Conservation (phyloP, 2,797 vertebrate species). For the Pachyuromys duprasi region DNA sequence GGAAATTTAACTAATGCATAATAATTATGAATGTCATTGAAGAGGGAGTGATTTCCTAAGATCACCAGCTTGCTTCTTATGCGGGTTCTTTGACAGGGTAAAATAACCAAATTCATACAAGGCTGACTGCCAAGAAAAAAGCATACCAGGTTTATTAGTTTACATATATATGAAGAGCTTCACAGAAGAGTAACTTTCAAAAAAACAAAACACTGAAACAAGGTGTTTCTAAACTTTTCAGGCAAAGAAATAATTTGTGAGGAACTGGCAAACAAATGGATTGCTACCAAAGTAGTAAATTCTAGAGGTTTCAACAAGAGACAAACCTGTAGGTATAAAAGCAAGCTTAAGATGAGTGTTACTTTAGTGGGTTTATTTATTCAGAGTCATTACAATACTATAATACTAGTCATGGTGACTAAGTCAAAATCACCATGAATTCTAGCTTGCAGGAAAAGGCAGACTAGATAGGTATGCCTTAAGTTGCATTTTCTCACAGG, state of each 20-base stretch:
- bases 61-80: neutral
- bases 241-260: neutral
- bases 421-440: neutral
- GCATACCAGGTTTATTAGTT: neutral
- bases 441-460: neutral
- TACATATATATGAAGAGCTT: neutral
- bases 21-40: neutral
- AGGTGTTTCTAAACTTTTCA: neutral
- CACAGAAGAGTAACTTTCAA: neutral
- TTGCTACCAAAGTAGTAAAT: neutral
- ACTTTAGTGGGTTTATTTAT: no score
- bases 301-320: neutral
- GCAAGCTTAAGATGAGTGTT: neutral
- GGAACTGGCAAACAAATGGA: neutral
- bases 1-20: neutral
- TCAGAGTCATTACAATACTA: neutral
- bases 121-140: neutral
- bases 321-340: neutral
- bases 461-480: neutral
- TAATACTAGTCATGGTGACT: neutral
- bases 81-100: neutral
- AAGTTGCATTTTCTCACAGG: neutral
- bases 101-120: neutral
- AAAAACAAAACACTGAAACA: neutral
- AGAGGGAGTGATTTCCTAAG: neutral